Base-by-base conservation (phyloP, 2,888 invertebrate species). In the Catocala nupta region DNA sequence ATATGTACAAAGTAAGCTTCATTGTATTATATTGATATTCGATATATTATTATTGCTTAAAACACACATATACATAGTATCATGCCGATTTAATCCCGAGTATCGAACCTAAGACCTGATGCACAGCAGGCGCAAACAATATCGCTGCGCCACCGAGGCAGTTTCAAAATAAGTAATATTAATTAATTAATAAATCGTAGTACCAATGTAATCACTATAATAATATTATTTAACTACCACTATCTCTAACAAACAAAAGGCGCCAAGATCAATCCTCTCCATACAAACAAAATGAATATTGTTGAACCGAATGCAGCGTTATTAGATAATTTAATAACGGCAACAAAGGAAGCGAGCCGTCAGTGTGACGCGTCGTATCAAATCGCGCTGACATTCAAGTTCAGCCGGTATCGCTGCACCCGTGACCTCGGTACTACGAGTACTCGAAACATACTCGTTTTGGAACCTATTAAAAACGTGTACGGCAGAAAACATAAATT, bases 331-430 rank as follows among this genome's bases (percentile, higher is more conserved):
- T 86, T 85, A 90, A 89, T 88, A 90, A 88, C 84, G 85, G 82
- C 83, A 84, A 88, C 86, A 90, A 90, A 92, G 92, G 92, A 92
- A 92, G 88, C 89, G 88, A 84, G 81, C 77, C 81, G 88, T 91
- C 91, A 86, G 77, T 78, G 82, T 90, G 92, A 91, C 85, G 82
- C 78, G 85, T 89, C 88, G 90, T 92, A 91, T 93, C 92, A 90
- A 92, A 92, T 93, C 88, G 88, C 83, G 80, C 87, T 89, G 92
- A 91, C 92, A 85, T 86, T 89, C 86, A 91, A 90, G 91, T 91
- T 91, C 88, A 87, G 83, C 80, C 75, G 87, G 87, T 92, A 90
- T 85, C 85, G 76, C 67, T 75, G 82, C 79, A 78, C 68, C 63
- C 78, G 65, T 83, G 84, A 85, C 83, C 85, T 83, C 77, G 58